Evolutionary conservation across 2,113 vertebrate species (phyloP).

Genomic region (Oenanthe melanoleuca): DNA sequence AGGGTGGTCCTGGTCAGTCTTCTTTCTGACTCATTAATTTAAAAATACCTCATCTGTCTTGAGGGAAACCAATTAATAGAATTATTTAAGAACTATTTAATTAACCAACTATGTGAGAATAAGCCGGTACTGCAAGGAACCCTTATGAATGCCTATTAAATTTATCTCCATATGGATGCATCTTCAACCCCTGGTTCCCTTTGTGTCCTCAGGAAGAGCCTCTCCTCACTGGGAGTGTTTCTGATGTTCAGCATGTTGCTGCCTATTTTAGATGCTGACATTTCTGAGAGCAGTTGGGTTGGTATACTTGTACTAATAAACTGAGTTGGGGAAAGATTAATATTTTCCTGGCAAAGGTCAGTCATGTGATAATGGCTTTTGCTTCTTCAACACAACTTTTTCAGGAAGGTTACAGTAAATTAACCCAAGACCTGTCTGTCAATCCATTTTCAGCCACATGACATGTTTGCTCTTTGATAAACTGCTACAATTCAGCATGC

Average conservation of each 20-base stretch:
- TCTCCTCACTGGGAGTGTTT: neutral
- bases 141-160: slow-evolving; percentile 35
- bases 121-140: neutral
- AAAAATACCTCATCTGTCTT: slow-evolving; percentile 53
- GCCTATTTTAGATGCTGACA: slow-evolving; percentile 63
- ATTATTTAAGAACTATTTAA: slow-evolving; percentile 57
- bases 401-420: slow-evolving; percentile 52
- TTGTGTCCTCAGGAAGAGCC: slow-evolving; percentile 12
- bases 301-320: slow-evolving; percentile 60
- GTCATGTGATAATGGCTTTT: slow-evolving; percentile 11
- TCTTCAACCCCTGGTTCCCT: slow-evolving; percentile 20
- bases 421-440: slow-evolving; percentile 19
- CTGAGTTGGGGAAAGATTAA: slow-evolving; percentile 60
- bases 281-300: slow-evolving; percentile 67
- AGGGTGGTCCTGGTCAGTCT: neutral
- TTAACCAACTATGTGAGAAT: slow-evolving; percentile 53
- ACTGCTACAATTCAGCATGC: neutral
- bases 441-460: neutral
- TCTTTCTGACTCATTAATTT: slow-evolving; percentile 17
- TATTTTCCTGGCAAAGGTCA: slow-evolving; percentile 63
- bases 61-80: slow-evolving; percentile 37
- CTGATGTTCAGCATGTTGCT: slow-evolving; percentile 36
- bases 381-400: slow-evolving; percentile 46
- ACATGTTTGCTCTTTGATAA: neutral
- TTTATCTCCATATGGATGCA: slow-evolving; percentile 24